Percentiles rank a stretch among this genome's conserved stretches.
Conservation (phyloP, 1,140 invertebrate genomes). For the Ladona fulva region DNA sequence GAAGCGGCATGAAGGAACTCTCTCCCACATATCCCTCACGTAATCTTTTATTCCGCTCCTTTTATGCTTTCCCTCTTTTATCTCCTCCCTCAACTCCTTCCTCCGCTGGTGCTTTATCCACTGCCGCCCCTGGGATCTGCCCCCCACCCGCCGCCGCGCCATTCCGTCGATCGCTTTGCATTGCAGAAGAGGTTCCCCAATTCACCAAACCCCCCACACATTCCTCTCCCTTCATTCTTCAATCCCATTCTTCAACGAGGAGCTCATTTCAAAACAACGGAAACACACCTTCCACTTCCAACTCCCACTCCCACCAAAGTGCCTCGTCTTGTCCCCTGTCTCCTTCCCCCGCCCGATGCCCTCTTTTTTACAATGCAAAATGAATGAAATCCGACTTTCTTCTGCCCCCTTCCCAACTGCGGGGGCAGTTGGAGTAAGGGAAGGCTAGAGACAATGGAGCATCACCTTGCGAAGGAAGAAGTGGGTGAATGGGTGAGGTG, state of each 20-base stretch:
- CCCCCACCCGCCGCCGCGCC: background rate
- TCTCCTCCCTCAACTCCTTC: no score
- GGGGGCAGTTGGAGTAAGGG: background rate
- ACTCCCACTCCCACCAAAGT: background rate
- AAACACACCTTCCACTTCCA: background rate
- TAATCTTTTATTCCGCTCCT: background rate
- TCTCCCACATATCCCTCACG: no score
- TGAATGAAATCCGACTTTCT: slow-evolving; percentile 6
- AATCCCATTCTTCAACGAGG: background rate
- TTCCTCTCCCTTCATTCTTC: background rate
- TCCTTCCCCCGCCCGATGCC: background rate
- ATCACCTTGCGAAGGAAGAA: background rate
- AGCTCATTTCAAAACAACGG: background rate
- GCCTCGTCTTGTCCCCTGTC: background rate
- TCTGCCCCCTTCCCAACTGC: background rate
- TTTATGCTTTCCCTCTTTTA: background rate
- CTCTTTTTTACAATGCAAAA: slow-evolving; percentile 3
- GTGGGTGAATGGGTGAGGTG: background rate
- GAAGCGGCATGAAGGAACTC: no score
- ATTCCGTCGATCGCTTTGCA: background rate
- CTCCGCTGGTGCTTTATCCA: background rate
- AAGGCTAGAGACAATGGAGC: background rate
- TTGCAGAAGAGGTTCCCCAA: background rate
- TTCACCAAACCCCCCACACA: background rate
- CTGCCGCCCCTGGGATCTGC: background rate